Conservation (phyloP, 2,113 vertebrate genomes). For the Paradisaea rubra region DNA sequence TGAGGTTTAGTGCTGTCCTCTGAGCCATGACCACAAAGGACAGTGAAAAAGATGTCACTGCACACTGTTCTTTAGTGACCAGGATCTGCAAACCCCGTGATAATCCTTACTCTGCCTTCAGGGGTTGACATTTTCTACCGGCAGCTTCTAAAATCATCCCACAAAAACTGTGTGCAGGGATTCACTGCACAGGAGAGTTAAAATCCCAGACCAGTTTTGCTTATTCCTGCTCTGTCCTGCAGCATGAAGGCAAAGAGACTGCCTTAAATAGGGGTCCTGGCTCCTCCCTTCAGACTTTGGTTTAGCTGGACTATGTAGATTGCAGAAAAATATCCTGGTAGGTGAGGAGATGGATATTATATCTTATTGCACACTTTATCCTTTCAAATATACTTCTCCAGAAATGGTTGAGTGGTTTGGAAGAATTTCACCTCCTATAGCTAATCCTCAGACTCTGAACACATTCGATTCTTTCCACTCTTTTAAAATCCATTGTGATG, state of each 20-base stretch:
- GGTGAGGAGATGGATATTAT: not conserved
- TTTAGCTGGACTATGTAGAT: not conserved
- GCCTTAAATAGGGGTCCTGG: rapidly evolving
- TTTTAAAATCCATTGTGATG: not conserved
- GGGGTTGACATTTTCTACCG: not conserved
- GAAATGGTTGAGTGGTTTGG: not conserved
- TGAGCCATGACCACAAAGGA: not conserved
- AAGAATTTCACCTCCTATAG: not conserved
- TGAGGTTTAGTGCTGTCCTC: not conserved
- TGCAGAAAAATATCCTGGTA: not conserved
- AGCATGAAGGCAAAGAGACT: not conserved
- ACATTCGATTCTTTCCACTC: not conserved
- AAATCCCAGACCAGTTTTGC: not conserved
- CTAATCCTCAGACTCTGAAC: not conserved
- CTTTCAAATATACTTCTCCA: not conserved
- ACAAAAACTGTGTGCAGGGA: not conserved
- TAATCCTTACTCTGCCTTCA: not conserved
- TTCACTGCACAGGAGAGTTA: not conserved
- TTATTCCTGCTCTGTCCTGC: not conserved
- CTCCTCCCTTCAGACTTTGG: not conserved
- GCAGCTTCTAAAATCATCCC: not conserved
- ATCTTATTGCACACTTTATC: not conserved
- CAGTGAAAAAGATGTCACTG: not conserved
- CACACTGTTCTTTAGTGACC: not conserved
- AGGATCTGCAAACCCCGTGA: not conserved